Conservation (phyloP, 2,888 invertebrate species). For the Seira sanloemensis region DNA sequence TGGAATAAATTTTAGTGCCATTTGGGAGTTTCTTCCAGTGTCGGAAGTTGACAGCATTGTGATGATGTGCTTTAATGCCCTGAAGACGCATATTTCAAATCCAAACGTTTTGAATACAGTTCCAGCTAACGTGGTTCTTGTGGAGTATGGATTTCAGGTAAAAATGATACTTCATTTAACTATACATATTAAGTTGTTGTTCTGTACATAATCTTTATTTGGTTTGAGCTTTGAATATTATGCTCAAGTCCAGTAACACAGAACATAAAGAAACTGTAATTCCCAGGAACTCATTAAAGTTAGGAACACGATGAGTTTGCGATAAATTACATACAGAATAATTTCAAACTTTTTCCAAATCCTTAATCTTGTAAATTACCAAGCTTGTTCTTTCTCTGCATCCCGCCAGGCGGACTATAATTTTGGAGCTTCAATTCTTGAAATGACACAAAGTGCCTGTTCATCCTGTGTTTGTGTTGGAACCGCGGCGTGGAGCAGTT, state of each 20-base stretch:
- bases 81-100: slow-evolving; percentile 75
- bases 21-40: slow-evolving; percentile 77
- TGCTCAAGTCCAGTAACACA: background rate
- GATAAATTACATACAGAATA: slow-evolving; percentile 66
- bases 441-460: slow-evolving; percentile 77
- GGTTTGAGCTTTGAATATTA: background rate
- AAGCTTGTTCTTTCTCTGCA: too few species aligned
- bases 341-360: slow-evolving; percentile 7
- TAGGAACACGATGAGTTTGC: slow-evolving; percentile 49
- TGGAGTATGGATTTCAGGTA: slow-evolving; percentile 81
- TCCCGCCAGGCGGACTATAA: slow-evolving; percentile 79
- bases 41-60: slow-evolving; percentile 75
- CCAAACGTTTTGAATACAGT: slow-evolving; percentile 74
- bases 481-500: slow-evolving; percentile 80
- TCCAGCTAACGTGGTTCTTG: slow-evolving; percentile 79
- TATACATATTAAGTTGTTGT: background rate
- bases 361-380: too few species aligned
- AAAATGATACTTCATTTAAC: background rate
- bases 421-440: slow-evolving; percentile 78
- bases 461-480: slow-evolving; percentile 79
- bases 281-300: slow-evolving; percentile 50
- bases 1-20: slow-evolving; percentile 66
- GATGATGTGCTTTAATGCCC: slow-evolving; percentile 77
- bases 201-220: too few species aligned
- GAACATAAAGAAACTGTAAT: slow-evolving; percentile 57